Base-by-base conservation (phyloP, 2,797 vertebrate genomes). In the Chiroxiphia lanceolata region DNA sequence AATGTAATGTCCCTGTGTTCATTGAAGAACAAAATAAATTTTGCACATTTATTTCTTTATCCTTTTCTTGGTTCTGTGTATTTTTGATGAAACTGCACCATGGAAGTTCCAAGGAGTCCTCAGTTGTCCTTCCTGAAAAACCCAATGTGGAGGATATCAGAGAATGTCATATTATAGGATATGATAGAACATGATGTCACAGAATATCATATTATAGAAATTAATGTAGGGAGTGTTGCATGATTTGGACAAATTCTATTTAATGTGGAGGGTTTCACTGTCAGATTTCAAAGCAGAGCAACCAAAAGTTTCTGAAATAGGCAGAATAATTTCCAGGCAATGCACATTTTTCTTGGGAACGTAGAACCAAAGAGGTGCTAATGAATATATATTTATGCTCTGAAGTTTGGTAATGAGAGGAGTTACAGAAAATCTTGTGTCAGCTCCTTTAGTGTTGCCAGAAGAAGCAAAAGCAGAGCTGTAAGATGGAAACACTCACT, bases 11-110 rank as follows among this genome's bases (percentile, higher is more conserved):
- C 16, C 15, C 27, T 57, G 7, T 90, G 61, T 91, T 93, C 65
- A 38, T 61, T 83, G 85, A 83, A 75, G 93, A 86, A 60, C 57
- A 21, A 53, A 94, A 94, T 95, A 94, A 81, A 95, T 67, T 94
- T 95, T 94, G 90, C 75, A 94, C 74, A 48, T 78, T 67, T 70
- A 26, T 69, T 74, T 36, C 34, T 75, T 83, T 63, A 63, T 16
- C 16, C 13, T 9, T 78, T 69, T n/a, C 6, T 38, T 64, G 36
- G 16, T 42, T 65, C 47, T 11, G 1, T 76, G 3, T 65, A 9
- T 1, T 87, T 78, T 31, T 78, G 42, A 1, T 6, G 81, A 36
- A 53, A 20, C 13, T 77, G 14, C 7, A 19, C 18, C 16, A 9
- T 3, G 23, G 48, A 69, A 45, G 56, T 26, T 74, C 5, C 54